Evolutionary conservation across 2,113 vertebrate species (phyloP).

Genomic region (Gadus macrocephalus): DNA sequence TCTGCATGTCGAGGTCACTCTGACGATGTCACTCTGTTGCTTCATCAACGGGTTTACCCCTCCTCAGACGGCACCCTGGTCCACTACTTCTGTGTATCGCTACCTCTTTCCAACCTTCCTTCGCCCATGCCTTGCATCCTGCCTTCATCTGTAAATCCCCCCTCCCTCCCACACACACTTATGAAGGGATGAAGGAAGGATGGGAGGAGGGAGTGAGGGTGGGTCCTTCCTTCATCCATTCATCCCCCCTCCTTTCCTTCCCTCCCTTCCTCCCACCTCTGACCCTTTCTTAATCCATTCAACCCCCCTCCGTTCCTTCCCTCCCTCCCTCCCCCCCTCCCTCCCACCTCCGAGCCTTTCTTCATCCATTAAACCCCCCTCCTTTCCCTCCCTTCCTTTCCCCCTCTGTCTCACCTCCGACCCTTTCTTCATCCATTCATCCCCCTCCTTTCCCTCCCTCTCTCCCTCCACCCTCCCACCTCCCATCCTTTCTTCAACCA

Average conservation of each 20-base stretch:
- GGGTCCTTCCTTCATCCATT: no score
- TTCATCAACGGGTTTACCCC: neutral
- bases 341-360: neutral
- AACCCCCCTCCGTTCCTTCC: slow-evolving; percentile 1
- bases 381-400: neutral
- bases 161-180: no score
- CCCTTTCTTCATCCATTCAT: neutral
- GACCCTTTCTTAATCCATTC: neutral
- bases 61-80: neutral
- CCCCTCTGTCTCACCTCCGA: slow-evolving; percentile 30
- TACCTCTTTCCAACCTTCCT: neutral
- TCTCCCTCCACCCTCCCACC: slow-evolving; percentile 15
- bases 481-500: slow-evolving; percentile 13
- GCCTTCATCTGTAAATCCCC: no score
- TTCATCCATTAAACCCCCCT: slow-evolving; percentile 3
- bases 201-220: no score
- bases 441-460: slow-evolving; percentile 14
- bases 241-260: neutral
- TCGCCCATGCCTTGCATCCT: neutral
- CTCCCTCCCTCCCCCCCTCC: slow-evolving; percentile 9
- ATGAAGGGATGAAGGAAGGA: no score
- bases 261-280: slow-evolving; percentile 30
- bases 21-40: no score
- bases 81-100: neutral
- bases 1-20: no score